phyloP scores from a whole-genome alignment of 2,113 vertebrate species.

The Spilogale gracilis region DNA sequence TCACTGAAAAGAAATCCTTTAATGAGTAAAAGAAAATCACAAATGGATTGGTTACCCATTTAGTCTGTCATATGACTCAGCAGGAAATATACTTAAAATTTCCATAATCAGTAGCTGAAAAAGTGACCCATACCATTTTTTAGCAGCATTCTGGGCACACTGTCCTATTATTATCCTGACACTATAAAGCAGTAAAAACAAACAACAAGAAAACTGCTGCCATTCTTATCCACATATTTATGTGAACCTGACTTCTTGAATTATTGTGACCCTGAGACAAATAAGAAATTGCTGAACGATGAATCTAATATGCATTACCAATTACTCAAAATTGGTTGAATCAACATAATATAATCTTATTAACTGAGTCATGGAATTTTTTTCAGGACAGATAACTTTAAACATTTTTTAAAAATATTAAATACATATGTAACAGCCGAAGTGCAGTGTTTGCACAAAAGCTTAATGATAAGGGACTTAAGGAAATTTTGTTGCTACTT shows the following conservation, averaged over 20 bases:
- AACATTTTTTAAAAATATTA: background rate
- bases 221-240: background rate
- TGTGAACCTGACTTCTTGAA: background rate
- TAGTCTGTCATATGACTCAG: background rate
- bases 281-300: conserved; percentile 16
- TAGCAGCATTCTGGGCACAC: background rate
- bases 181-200: background rate
- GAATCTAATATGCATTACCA: background rate
- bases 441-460: background rate
- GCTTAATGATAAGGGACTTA: background rate
- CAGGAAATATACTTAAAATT: conserved; percentile 40
- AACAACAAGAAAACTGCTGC: background rate
- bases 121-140: background rate
- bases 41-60: background rate
- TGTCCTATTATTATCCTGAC: background rate
- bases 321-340: conserved; percentile 8
- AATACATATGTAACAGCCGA: background rate
- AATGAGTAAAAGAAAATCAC: conserved; percentile 38
- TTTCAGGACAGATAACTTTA: background rate
- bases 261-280: conserved; percentile 25
- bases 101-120: background rate
- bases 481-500: conserved; percentile 24
- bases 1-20: conserved; percentile 36
- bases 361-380: background rate
- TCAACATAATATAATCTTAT: background rate